Evolutionary conservation across 2,888 invertebrate genomes (phyloP).

Genomic region (Alviniconcha strummeri): DNA sequence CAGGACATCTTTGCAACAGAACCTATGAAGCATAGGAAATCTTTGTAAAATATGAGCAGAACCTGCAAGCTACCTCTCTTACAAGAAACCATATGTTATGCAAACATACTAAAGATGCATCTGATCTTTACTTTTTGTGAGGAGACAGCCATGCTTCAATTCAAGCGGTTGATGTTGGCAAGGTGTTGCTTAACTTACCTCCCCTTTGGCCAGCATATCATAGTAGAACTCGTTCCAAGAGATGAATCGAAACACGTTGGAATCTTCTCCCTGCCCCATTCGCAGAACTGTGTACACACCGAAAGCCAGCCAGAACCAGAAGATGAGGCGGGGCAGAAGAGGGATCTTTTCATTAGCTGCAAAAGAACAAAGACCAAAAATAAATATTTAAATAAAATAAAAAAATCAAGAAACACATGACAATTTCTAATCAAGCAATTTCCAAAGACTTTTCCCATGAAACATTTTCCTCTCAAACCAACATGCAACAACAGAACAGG

Average conservation of each 20-base stretch:
- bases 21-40: no score
- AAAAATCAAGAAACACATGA: background rate
- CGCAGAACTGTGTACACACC: slow-evolving; percentile 29
- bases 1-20: no score
- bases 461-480: background rate
- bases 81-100: no score
- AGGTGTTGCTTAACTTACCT: slow-evolving; percentile 76
- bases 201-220: slow-evolving; percentile 94
- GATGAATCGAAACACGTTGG: slow-evolving; percentile 74
- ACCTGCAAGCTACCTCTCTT: no score
- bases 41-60: no score
- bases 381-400: background rate
- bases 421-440: background rate
- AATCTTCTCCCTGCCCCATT: slow-evolving; percentile 39
- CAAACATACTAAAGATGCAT: no score
- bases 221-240: slow-evolving; percentile 98
- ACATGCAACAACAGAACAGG: background rate
- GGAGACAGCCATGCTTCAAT: no score
- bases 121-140: no score
- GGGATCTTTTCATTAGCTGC: slow-evolving; percentile 50
- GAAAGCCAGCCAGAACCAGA: slow-evolving; percentile 50
- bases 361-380: background rate
- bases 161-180: no score
- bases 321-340: slow-evolving; percentile 47
- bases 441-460: background rate